Percentiles rank a stretch among this genome's conserved stretches.
phyloP scores from a whole-genome alignment of 2,888 invertebrate genomes.

The Drosophila antonietae region DNA sequence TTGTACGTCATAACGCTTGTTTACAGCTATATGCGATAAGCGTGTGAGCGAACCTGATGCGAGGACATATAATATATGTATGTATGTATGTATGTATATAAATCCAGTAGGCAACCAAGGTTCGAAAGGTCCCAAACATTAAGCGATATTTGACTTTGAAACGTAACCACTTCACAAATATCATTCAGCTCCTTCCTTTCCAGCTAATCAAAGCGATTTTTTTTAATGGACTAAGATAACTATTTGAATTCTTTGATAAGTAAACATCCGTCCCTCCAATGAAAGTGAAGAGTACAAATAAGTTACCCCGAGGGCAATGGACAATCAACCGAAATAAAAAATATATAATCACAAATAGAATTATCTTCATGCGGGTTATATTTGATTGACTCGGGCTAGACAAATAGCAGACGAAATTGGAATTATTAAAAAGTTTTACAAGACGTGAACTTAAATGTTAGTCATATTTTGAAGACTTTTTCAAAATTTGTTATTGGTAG shows the following conservation, averaged over 20 bases:
- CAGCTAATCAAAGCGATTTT: constrained; percentile 32
- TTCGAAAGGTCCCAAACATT: constrained; percentile 17
- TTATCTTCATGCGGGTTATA: not conserved
- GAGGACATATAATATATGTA: not conserved
- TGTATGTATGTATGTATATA: not conserved
- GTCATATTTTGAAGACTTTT: not conserved
- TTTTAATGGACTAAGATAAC: constrained; percentile 30
- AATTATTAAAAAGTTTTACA: not conserved
- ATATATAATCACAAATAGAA: not conserved
- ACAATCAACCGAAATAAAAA: constrained; percentile 14
- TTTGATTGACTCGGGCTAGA: not conserved
- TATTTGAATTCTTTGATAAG: constrained; percentile 24
- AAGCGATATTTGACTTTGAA: constrained; percentile 66
- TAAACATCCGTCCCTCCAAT: constrained; percentile 3
- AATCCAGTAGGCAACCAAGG: not conserved
- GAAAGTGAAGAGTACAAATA: constrained; percentile 2
- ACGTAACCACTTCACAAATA: constrained; percentile 22
- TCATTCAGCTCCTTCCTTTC: constrained; percentile 16
- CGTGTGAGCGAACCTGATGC: constrained; percentile 17
- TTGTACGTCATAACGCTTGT: constrained; percentile 44
- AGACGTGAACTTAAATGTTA: not conserved
- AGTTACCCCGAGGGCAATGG: constrained; percentile 26
- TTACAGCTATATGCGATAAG: constrained; percentile 63
- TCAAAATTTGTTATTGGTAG: not conserved
- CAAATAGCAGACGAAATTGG: not conserved